phyloP scores from a whole-genome alignment of 2,888 invertebrate genomes.

The Athalia cordata region DNA sequence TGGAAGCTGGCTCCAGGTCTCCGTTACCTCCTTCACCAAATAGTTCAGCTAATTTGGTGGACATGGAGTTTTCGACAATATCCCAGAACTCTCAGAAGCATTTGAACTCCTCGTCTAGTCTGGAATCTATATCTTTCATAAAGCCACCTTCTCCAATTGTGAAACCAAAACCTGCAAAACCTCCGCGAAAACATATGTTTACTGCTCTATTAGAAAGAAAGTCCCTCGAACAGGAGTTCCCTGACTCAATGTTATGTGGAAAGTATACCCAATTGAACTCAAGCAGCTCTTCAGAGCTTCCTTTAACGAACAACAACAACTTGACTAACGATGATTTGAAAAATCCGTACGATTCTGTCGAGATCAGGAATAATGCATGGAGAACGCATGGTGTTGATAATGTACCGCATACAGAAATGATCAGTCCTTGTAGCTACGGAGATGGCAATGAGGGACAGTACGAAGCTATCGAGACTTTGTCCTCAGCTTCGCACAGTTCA shows the following conservation, averaged over 20 bases:
- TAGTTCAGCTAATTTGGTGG: constrained; percentile 73
- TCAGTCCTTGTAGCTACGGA: constrained; percentile 45
- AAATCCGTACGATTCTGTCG: constrained; percentile 85
- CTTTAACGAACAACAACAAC: constrained; percentile 40
- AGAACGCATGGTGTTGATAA: constrained; percentile 85
- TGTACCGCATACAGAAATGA: constrained; percentile 81
- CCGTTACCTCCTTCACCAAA: constrained; percentile 83
- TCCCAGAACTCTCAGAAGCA: constrained; percentile 67
- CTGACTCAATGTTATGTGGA: constrained; percentile 75
- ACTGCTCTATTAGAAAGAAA: constrained; percentile 66
- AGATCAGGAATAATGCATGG: constrained; percentile 88
- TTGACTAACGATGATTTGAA: constrained; percentile 73
- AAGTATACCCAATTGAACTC: constrained; percentile 77
- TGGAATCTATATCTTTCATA: constrained; percentile 58
- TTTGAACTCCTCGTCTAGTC: constrained; percentile 53
- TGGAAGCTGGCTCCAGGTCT: constrained; percentile 89
- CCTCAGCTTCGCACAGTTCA: constrained; percentile 55
- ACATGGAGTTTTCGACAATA: constrained; percentile 72
- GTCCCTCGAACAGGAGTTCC: constrained; percentile 72
- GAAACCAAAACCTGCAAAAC: constrained; percentile 80
- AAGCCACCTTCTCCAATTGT: constrained; percentile 75
- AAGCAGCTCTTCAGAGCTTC: constrained; percentile 72
- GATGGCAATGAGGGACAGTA: constrained; percentile 64
- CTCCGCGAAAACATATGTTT: constrained; percentile 77
- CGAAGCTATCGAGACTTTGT: constrained; percentile 61